Evolutionary conservation across 2,888 invertebrate genomes (phyloP).

Genomic region (Amphimallon solstitiale): DNA sequence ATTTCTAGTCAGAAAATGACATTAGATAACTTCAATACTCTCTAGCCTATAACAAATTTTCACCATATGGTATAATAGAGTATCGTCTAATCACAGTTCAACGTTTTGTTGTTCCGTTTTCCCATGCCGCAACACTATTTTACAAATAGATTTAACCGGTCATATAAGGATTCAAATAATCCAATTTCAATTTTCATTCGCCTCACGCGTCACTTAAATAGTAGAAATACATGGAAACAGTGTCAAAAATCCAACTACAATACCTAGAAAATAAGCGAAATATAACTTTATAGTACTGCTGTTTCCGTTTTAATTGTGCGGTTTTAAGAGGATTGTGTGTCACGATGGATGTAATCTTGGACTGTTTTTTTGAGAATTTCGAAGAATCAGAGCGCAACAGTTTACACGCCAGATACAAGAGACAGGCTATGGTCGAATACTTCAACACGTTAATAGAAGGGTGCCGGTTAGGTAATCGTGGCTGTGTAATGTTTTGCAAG

Average conservation of each 20-base stretch:
- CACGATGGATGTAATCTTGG: slow-evolving; percentile 80
- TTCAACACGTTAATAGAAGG: slow-evolving; percentile 82
- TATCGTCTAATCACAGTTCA: no score
- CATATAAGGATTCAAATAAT: slow-evolving; percentile 24
- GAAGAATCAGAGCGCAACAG: slow-evolving; percentile 76
- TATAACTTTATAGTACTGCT: background rate
- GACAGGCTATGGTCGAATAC: slow-evolving; percentile 79
- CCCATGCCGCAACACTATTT: background rate
- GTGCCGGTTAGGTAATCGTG: slow-evolving; percentile 65
- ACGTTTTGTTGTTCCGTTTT: no score
- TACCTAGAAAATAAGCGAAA: background rate
- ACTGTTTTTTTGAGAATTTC: slow-evolving; percentile 83
- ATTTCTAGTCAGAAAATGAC: no score
- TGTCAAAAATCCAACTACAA: slow-evolving; percentile 22
- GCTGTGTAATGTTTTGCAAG: slow-evolving; percentile 8
- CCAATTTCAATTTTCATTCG: slow-evolving; percentile 7
- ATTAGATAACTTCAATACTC: no score
- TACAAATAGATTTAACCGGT: background rate
- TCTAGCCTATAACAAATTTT: no score
- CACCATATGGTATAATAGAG: no score
- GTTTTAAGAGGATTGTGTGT: slow-evolving; percentile 10
- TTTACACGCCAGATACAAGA: slow-evolving; percentile 76
- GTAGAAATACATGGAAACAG: slow-evolving; percentile 22
- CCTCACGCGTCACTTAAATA: slow-evolving; percentile 16
- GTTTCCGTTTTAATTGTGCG: slow-evolving; percentile 22